phyloP scores from a whole-genome alignment of 2,888 invertebrate species.

The Aphidoletes aphidimyza region DNA sequence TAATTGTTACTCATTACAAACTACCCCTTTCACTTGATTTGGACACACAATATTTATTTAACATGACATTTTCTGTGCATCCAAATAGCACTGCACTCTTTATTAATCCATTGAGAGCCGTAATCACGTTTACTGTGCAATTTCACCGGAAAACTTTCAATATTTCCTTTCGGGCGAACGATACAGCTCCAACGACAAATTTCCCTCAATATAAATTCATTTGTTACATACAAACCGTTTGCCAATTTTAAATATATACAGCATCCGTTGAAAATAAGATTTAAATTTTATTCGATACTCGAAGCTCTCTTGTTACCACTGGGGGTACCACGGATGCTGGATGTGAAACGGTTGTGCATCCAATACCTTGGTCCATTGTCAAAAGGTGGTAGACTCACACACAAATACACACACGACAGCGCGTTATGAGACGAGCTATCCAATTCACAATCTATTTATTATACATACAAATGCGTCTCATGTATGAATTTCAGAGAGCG shows the following conservation, averaged over 20 bases:
- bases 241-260: background rate
- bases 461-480: conserved; percentile 16
- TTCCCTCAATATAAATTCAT: conserved; percentile 17
- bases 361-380: background rate
- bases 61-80: background rate
- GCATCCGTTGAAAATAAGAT: background rate
- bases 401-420: too few species aligned
- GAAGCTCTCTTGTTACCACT: too few species aligned
- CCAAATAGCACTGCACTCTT: conserved; percentile 22
- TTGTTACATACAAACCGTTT: background rate
- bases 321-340: too few species aligned
- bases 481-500: conserved; percentile 43
- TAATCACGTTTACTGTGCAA: background rate
- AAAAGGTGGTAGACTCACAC: conserved; percentile 11
- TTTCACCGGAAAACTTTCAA: background rate
- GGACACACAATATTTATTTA: conserved; percentile 18
- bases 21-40: background rate
- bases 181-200: background rate
- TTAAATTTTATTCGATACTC: conserved; percentile 27
- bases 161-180: background rate
- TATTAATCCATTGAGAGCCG: background rate
- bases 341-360: background rate
- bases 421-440: background rate
- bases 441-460: conserved; percentile 47
- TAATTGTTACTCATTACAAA: background rate